Conservation (phyloP, 2,113 vertebrate species). For the Hirundichthys speculiger region DNA sequence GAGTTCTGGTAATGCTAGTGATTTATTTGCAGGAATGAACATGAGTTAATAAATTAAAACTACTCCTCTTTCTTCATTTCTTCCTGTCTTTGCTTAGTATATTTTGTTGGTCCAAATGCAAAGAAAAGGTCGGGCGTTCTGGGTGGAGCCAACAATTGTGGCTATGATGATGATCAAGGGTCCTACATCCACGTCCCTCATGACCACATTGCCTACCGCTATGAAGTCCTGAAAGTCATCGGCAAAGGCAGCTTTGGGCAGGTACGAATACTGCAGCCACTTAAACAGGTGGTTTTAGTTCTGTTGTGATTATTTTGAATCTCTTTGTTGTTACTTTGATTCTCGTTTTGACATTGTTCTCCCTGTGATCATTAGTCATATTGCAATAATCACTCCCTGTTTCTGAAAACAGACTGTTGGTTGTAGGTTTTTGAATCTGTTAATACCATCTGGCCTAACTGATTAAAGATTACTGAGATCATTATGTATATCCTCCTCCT, state of each 20-base stretch:
- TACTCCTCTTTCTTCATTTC: background rate
- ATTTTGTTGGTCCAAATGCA: constrained; percentile 92
- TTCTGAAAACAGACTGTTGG: no score
- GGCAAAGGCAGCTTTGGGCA: constrained; percentile 99
- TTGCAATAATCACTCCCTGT: background rate
- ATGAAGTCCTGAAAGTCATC: constrained; percentile 97
- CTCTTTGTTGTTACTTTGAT: background rate
- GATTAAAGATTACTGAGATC: background rate
- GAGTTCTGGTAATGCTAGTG: no score
- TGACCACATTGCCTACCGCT: constrained; percentile 95
- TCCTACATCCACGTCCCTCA: constrained; percentile 97
- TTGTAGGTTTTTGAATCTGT: no score
- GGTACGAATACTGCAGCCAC: constrained; percentile 29
- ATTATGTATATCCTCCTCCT: background rate
- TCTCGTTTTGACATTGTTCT: no score
- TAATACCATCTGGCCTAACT: background rate
- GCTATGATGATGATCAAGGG: constrained; percentile 97
- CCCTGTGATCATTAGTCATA: background rate
- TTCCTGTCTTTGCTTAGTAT: constrained; percentile 72
- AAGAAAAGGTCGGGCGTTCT: constrained; percentile 94
- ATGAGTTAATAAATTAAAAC: background rate
- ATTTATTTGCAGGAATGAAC: no score
- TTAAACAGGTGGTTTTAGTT: background rate
- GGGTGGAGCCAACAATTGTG: constrained; percentile 92
- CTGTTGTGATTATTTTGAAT: background rate